Evolutionary conservation across 2,888 invertebrate genomes (phyloP), one percentile per base, ranked within the genome.

Genomic region (Andrena bucephala): DNA sequence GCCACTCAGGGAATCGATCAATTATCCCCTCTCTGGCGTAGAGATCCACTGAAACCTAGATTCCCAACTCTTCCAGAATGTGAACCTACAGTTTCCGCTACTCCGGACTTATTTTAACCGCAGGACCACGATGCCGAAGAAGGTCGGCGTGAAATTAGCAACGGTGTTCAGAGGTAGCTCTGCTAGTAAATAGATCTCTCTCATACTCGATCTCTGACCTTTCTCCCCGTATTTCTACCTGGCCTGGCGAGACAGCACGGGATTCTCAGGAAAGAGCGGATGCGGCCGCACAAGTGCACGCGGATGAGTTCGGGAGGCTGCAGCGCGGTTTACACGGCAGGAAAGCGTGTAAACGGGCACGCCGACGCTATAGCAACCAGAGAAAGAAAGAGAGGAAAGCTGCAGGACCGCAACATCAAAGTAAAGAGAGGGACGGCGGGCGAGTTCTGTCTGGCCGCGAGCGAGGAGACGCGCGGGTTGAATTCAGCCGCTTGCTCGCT

Each of bases 321-420:
- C 24, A n/a, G 42, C 13, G 42, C 42, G 42, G 42, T 42, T 13
- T 42, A 42, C 42, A 42, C 42, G 57, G 36, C 67, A 57, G 63
- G 68, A 65, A 80, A 79, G 65, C 69, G 77, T 57, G 73, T 68
- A 76, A 83, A 67, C 72, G 77, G 50, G 67, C 59, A 66, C 36
- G 60, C 54, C 4, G 57, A 24, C 20, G 76, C 59, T 57, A 59
- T 57, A 59, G 60, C 74, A 80, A 31, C 27, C 24, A 10, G 31
- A 42, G 20, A n/a, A 36, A 42, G 20, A n/a, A 36, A 42, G 63
- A 63, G 42, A 65, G 42, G 50, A 50, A 50, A 66, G 2, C 8
- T 5, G 33, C 72, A 77, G 74, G 77, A 67, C 70, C 82, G 63
- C 82, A 76, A 84, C 78, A 81, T 87, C 87, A 85, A 87, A 87